These are phyloP conservation scores for Neodon shergylaensis DNA, from an alignment of 2,113 vertebrate species.

Conservation along the genomic window DNA sequence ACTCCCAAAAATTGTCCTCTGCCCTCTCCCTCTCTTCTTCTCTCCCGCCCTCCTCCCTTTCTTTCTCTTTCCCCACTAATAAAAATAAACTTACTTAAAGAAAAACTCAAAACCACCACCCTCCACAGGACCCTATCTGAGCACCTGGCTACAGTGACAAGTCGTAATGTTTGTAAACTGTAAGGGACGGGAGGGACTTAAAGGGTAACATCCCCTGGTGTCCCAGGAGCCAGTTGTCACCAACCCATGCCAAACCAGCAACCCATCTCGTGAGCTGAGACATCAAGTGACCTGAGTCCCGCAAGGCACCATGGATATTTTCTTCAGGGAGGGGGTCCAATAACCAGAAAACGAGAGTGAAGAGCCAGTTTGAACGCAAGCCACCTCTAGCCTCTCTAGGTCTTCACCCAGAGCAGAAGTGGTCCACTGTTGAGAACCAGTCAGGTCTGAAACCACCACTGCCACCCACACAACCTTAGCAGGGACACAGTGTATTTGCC, in stretches of 20 bases:
- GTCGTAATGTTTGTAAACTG: not conserved
- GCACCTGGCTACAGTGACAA: not conserved
- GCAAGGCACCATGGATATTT: not conserved
- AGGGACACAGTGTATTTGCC: not conserved
- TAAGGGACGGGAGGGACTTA: not conserved
- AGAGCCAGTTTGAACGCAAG: not conserved
- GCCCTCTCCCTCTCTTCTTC: not conserved
- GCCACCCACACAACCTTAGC: not conserved
- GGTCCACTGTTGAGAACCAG: not conserved
- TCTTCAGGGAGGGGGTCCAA: not conserved
- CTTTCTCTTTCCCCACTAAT: not conserved
- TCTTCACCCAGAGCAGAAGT: not conserved
- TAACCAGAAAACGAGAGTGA: not conserved
- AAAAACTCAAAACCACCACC: not conserved
- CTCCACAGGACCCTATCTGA: not conserved
- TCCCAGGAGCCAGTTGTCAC: not conserved
- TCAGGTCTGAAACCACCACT: not conserved
- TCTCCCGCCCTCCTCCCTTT: no score
- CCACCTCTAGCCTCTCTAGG: not conserved
- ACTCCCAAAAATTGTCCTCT: not conserved
- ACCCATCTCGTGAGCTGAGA: not conserved
- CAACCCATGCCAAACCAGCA: not conserved
- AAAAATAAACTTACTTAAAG: not conserved
- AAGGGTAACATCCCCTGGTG: not conserved
- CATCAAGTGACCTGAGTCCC: not conserved